Base-by-base conservation (phyloP, 1,140 invertebrate species). In the Thaumatotibia leucotreta region DNA sequence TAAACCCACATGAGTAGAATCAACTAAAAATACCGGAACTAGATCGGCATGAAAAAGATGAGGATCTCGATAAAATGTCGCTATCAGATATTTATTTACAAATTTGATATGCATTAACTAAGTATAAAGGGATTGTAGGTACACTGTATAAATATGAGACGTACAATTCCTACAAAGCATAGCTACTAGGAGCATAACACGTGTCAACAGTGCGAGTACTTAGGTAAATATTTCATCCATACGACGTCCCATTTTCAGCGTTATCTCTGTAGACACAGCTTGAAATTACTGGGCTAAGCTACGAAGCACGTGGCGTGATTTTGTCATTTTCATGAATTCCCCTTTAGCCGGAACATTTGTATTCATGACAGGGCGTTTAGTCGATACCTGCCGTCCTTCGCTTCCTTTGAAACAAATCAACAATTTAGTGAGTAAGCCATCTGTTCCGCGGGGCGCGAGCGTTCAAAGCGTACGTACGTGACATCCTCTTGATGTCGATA, bases 391-490 rank as follows among this genome's bases (percentile, higher is more conserved):
- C 52, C 52, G 52, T 58, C 52, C 52, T 58, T 29, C 24, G 27
- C 52, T 58, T 58, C 52, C 52, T 58, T 58, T 58, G 52, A 17
- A 58, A 31, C 52, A 58, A 58, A 58, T 58, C 52, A 58, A 58
- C 52, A 31, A 58, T 58, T 58, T 58, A 29, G 52, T 58, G 52
- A 58, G 14, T 24, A 24, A 58, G 52, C 24, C 11, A 58, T 24
- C 52, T 27, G 24, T 58, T 27, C 24, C 23, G 23, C 24, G 23
- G 50, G 52, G 52, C 52, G 52, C 52, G 50, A 24, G 52, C 52
- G 52, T n/a, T 58, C 52, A 58, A 58, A 58, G 52, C 52, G 71
- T 68, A n/a, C n/a, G n/a, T n/a, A 88, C 85, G 82, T 86, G 83
- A 86, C 75, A 72, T 82, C 75, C 75, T 73, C 72, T 68, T 66